phyloP scores from a whole-genome alignment of 2,113 vertebrate genomes.

The Oceanites oceanicus region DNA sequence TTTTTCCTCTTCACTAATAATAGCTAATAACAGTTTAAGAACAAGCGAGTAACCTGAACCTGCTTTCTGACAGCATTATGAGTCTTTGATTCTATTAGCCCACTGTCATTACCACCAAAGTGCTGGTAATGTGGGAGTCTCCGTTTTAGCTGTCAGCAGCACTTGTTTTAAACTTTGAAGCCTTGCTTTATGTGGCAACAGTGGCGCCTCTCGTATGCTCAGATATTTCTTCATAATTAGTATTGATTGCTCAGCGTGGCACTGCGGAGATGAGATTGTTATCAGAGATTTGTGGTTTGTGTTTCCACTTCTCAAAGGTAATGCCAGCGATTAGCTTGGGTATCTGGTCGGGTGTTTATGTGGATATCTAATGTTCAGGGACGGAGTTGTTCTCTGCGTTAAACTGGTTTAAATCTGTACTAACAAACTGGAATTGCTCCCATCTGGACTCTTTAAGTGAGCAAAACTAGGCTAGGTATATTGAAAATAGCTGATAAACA shows the following conservation, averaged over 20 bases:
- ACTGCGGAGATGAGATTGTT: neutral
- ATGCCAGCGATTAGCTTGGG: neutral
- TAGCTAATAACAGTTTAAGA: slow-evolving; percentile 64
- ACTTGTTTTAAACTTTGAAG: slow-evolving; percentile 40
- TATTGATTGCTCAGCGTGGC: slow-evolving; percentile 12
- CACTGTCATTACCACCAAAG: slow-evolving; percentile 58
- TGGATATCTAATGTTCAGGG: neutral
- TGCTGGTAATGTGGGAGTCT: slow-evolving; percentile 46
- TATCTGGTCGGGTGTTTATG: neutral
- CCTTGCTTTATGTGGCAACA: slow-evolving; percentile 9
- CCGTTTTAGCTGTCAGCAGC: slow-evolving; percentile 57
- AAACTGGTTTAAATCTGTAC: neutral
- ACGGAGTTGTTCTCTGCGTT: neutral
- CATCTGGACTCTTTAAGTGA: neutral
- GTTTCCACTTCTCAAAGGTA: neutral
- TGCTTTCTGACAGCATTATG: slow-evolving; percentile 47
- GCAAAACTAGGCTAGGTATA: neutral
- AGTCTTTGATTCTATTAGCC: slow-evolving; percentile 62
- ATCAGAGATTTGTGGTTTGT: neutral
- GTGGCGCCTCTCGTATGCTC: neutral
- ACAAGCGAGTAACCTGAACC: slow-evolving; percentile 56
- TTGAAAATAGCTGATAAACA: neutral
- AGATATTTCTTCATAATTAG: slow-evolving; percentile 6
- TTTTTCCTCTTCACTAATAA: slow-evolving; percentile 61
- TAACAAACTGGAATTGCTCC: neutral